Evolutionary conservation across 1,140 invertebrate genomes (phyloP).

Genomic region (Pemphigus obesinymphae): DNA sequence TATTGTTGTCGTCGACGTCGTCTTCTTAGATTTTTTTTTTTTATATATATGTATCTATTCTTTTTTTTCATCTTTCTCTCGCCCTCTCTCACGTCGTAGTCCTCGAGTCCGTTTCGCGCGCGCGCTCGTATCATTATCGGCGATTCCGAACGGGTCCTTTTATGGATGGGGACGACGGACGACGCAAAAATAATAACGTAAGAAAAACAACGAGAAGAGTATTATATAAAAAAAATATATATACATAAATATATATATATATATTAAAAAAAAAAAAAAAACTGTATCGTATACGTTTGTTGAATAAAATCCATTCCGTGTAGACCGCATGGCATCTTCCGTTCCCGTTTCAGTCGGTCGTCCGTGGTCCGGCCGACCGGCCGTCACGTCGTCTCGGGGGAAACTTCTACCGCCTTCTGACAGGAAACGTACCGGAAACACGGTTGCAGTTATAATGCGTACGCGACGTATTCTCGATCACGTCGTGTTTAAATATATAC

Average conservation of each 20-base stretch:
- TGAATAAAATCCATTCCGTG: background rate
- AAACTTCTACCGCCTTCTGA: too few relatives aligned
- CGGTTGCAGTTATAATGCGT: too few relatives aligned
- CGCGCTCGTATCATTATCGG: background rate
- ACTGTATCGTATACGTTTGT: constrained; percentile 15
- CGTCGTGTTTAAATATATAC: too few relatives aligned
- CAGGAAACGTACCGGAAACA: constrained; percentile 11
- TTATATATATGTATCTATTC: too few relatives aligned
- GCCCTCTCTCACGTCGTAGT: background rate
- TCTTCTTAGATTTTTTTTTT: background rate
- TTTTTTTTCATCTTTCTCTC: background rate
- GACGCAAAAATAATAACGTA: constrained; percentile 29
- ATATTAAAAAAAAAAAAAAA: background rate
- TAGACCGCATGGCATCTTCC: constrained; percentile 30
- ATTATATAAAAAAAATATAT: too few relatives aligned
- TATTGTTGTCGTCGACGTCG: background rate
- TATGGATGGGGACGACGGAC: background rate
- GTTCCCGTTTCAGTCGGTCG: background rate
- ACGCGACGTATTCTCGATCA: background rate
- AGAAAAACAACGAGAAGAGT: background rate
- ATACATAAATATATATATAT: too few relatives aligned
- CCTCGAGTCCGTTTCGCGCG: background rate
- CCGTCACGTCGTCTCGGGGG: background rate
- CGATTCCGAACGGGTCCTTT: constrained; percentile 8
- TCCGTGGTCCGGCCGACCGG: background rate